A percentile compares a stretch with the other conserved stretches of the same genome.
Conservation (phyloP, 2,113 vertebrate genomes). For the zebrafish (Danio rerio) region DNA sequence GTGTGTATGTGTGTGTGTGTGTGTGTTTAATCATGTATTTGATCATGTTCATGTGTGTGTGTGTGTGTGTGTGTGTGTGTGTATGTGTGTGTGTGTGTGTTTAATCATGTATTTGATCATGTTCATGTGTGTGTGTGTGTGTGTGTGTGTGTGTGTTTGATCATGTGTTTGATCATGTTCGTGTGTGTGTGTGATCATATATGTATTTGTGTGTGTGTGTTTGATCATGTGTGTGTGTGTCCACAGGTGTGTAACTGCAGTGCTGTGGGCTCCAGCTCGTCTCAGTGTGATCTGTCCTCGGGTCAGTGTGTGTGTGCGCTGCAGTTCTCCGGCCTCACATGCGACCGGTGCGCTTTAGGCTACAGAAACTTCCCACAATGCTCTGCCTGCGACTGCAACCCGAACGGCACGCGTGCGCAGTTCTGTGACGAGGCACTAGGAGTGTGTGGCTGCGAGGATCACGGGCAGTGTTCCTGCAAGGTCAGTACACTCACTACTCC, state of each 20-base stretch:
- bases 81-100: no score
- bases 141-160: no score
- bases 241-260: constrained; percentile 87
- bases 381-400: constrained; percentile 84
- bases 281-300: constrained; percentile 77
- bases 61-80: no score
- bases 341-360: constrained; percentile 82
- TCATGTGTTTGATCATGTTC: background rate
- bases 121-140: no score
- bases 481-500: constrained; percentile 64
- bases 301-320: constrained; percentile 83
- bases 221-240: background rate
- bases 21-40: no score
- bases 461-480: constrained; percentile 88
- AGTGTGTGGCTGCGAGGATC: constrained; percentile 82
- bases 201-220: no score
- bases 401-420: constrained; percentile 76
- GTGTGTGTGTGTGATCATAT: no score
- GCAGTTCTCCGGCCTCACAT: constrained; percentile 78
- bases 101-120: no score
- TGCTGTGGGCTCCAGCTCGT: constrained; percentile 70
- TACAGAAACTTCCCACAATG: constrained; percentile 87
- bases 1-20: no score
- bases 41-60: no score
- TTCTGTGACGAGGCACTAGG: constrained; percentile 76